Evolutionary conservation across 2,888 invertebrate genomes (phyloP).

Genomic region (Mesorhabditis belari): DNA sequence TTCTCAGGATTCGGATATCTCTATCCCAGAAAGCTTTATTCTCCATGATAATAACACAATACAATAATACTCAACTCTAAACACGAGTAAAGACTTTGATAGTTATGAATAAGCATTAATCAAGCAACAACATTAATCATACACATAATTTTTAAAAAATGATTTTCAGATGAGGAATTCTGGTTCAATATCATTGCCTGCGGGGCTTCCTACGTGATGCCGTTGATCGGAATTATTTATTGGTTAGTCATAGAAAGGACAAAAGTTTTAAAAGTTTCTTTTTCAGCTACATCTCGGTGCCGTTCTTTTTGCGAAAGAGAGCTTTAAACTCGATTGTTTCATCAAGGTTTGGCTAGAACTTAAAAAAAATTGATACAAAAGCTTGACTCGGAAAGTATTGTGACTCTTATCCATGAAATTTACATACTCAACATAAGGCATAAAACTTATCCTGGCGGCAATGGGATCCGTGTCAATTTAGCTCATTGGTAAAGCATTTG

Average conservation of each 20-base stretch:
- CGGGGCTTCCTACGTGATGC: constrained; percentile 44
- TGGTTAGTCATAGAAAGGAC: constrained; percentile 17
- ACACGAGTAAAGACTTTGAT: too few relatives aligned
- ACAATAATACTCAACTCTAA: too few relatives aligned
- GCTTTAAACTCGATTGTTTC: constrained; percentile 40
- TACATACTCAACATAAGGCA: constrained; percentile 3
- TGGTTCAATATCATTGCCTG: constrained; percentile 47
- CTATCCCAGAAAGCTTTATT: constrained; percentile 3
- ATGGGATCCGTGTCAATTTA: too few relatives aligned
- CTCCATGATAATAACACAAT: too few relatives aligned
- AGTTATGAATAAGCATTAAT: too few relatives aligned
- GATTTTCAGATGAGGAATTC: constrained; percentile 39
- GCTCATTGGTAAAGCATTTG: too few relatives aligned
- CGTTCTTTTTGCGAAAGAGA: constrained; percentile 46
- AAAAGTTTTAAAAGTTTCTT: neutral
- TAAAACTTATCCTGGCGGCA: neutral
- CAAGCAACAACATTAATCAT: too few relatives aligned
- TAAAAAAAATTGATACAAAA: constrained; percentile 3
- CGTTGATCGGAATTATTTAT: constrained; percentile 49
- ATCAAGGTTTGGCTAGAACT: constrained; percentile 18
- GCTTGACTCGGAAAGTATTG: constrained; percentile 6
- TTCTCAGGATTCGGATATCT: neutral
- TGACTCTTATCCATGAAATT: constrained; percentile 3
- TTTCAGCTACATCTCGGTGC: constrained; percentile 48
- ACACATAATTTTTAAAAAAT: neutral